Conservation (phyloP, 2,113 vertebrate species). For the Balaenoptera acutorostrata region DNA sequence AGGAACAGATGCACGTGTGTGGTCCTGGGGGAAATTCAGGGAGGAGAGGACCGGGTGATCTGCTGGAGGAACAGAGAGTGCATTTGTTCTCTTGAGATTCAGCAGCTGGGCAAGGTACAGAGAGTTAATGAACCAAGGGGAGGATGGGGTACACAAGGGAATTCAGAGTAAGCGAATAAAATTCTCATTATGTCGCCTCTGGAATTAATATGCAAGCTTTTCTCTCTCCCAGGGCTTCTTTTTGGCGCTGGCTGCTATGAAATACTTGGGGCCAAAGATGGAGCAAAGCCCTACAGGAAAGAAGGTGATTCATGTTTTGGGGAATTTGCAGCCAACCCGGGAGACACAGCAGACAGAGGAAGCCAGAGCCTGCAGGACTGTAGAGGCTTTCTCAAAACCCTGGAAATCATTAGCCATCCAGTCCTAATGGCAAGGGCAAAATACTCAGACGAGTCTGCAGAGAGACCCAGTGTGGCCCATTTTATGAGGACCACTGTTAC, state of each 20-base stretch:
- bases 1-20: neutral
- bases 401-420: neutral
- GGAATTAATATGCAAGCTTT: conserved; percentile 72
- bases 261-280: conserved; percentile 69
- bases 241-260: conserved; percentile 69
- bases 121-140: conserved; percentile 55
- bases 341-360: conserved; percentile 27
- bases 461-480: accelerated
- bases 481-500: neutral
- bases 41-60: neutral
- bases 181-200: conserved; percentile 70
- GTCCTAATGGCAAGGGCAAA: neutral
- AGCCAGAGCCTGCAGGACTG: neutral
- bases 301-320: conserved; percentile 61
- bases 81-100: neutral
- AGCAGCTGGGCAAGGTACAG: neutral
- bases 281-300: conserved; percentile 70
- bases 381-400: neutral
- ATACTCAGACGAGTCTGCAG: neutral
- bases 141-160: conserved; percentile 26
- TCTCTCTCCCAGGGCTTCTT: conserved; percentile 69
- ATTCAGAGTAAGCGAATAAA: conserved; percentile 74
- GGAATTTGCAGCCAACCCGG: conserved; percentile 55
- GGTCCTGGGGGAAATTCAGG: neutral
- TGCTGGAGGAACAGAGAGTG: neutral